Base-by-base conservation (phyloP, 2,888 invertebrate species). In the Xanthorhoe designata region DNA sequence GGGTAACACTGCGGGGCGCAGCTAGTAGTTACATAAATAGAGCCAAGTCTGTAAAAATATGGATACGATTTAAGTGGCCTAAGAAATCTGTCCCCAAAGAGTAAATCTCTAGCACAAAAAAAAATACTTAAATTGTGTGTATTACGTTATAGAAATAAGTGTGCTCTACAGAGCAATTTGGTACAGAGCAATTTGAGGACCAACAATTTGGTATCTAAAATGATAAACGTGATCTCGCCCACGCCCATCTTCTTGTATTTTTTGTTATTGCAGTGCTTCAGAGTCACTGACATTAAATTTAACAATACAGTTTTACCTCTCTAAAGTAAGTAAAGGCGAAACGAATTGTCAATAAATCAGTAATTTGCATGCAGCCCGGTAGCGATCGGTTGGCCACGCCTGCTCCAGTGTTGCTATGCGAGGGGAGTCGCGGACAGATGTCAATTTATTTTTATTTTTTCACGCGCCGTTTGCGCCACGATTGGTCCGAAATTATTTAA, bases 381-480 rank as follows among this genome's bases (percentile, higher is more conserved):
- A 42, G 9, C 8, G 2, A 42, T 54, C 24, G 51, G 24, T 59
- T 64, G 35, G 45, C 18, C 8, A 45, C 8, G 9, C 8, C 64
- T 55, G 65, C 49, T 38, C 24, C 38, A 51, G 55, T 61, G 64
- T 56, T 64, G 55, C 58, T 61, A 63, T 54, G 66, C 70, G 50
- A 64, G 65, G 71, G 71, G 73, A 63, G 49, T 47, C 24, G 68
- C 61, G 65, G 70, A 73, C 72, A 71, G 72, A 73, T 73, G 72
- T 67, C 71, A 71, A 69, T 69, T 66, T 70, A 70, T 70, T 72
- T 66, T 62, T 72, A 70, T 67, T 64, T 73, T 69, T 72, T 57
- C 59, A 69, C 69, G 68, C 70, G 57, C 66, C 63, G 72, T 70
- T 72, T 72, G 68, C 65, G 55, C 49, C 53, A 49, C 51, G 56